Evolutionary conservation across 2,113 vertebrate species (phyloP).

Genomic region (Porphyrio hochstetteri): DNA sequence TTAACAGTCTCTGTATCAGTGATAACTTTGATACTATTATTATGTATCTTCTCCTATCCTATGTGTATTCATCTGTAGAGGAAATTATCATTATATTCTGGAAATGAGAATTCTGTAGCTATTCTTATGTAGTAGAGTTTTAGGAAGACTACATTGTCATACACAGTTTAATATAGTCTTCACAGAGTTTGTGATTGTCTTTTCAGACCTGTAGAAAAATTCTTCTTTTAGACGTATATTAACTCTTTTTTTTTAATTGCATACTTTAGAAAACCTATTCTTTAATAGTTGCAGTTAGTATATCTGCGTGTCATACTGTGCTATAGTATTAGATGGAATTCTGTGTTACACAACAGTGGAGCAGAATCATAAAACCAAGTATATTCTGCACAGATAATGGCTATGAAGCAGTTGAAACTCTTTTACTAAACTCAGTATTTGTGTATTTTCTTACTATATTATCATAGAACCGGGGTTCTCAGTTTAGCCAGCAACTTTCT

Average conservation of each 20-base stretch:
- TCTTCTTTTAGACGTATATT: background rate
- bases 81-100: background rate
- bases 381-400: background rate
- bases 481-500: background rate
- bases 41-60: background rate
- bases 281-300: background rate
- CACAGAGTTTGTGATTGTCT: background rate
- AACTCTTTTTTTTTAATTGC: background rate
- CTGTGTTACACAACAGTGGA: background rate
- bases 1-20: background rate
- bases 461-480: background rate
- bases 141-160: background rate
- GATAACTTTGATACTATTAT: background rate
- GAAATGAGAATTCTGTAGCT: background rate
- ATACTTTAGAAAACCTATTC: background rate
- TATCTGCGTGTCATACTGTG: background rate
- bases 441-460: background rate
- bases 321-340: background rate
- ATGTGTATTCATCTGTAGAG: background rate
- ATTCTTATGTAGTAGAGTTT: background rate
- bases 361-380: background rate
- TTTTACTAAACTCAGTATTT: background rate
- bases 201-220: background rate
- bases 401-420: background rate
- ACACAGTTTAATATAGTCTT: background rate